Evolutionary conservation across 1,140 invertebrate genomes (phyloP).

Genomic region (Druon quercuslanigerum): DNA sequence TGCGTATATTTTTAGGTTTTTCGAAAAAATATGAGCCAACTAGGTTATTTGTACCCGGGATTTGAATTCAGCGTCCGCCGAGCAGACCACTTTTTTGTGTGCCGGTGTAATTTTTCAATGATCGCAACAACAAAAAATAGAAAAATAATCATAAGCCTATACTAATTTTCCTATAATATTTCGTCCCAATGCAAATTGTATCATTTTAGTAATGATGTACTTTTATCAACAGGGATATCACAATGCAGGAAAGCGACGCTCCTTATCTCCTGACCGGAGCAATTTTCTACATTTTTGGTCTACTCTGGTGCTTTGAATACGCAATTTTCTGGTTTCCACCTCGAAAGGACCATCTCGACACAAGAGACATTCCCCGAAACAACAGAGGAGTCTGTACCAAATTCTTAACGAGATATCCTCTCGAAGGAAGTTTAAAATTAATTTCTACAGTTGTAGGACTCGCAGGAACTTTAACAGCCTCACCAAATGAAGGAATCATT

Average conservation of each 20-base stretch:
- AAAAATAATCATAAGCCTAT: no score
- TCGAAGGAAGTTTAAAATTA: constrained; percentile 64
- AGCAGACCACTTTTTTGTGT: no score
- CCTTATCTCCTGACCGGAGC: constrained; percentile 59
- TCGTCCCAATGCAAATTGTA: no score
- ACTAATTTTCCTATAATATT: no score
- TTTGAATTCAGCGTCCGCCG: no score
- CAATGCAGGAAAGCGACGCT: constrained; percentile 47
- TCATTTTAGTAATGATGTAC: not conserved
- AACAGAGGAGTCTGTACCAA: constrained; percentile 48
- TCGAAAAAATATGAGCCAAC: no score
- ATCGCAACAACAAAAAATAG: no score
- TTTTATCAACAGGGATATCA: not conserved
- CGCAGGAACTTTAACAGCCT: constrained; percentile 56
- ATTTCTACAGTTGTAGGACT: constrained; percentile 63
- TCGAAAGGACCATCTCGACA: constrained; percentile 33
- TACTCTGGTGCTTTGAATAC: constrained; percentile 68
- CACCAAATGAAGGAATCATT: constrained; percentile 52
- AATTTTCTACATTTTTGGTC: constrained; percentile 65
- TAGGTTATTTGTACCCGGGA: no score
- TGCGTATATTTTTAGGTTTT: no score
- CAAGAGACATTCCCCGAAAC: constrained; percentile 43
- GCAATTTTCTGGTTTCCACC: constrained; percentile 58
- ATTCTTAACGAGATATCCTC: constrained; percentile 55
- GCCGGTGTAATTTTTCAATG: no score